Evolutionary conservation across 1,140 invertebrate species (phyloP).

Genomic region (Cylas formicarius): DNA sequence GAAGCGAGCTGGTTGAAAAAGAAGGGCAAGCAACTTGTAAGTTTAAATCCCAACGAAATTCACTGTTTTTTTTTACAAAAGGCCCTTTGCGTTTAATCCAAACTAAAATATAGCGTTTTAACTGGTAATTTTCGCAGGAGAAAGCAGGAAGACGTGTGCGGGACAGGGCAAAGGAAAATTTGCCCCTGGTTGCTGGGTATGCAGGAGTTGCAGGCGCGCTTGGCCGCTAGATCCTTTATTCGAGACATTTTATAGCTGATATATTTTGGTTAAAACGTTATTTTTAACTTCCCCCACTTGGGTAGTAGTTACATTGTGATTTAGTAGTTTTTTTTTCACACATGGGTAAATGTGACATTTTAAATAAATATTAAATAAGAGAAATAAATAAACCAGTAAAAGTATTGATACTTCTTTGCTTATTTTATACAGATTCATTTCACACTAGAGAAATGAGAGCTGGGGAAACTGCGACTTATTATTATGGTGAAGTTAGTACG

Average conservation of each 20-base stretch:
- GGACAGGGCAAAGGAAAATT: slow-evolving; percentile 24
- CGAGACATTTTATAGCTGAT: slow-evolving; percentile 3
- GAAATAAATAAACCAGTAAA: no score
- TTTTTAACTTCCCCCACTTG: no score
- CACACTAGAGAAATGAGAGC: no score
- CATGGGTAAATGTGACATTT: no score
- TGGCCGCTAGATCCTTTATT: slow-evolving; percentile 6
- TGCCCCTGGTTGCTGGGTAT: slow-evolving; percentile 26
- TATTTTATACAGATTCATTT: no score
- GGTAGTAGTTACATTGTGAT: no score
- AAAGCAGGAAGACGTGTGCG: slow-evolving; percentile 25
- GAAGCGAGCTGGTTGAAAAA: slow-evolving; percentile 17
- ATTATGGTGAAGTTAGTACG: no score
- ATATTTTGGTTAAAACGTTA: slow-evolving; percentile 4
- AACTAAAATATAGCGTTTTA: slow-evolving; percentile 2
- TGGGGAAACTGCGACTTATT: no score
- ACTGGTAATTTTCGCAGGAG: slow-evolving; percentile 22
- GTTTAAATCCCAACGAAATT: neutral
- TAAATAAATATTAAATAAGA: no score
- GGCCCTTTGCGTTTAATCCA: no score
- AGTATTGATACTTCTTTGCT: no score
- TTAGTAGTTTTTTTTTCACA: no score
- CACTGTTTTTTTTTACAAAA: neutral
- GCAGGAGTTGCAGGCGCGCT: slow-evolving; percentile 16
- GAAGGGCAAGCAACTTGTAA: slow-evolving; percentile 14